Percentiles rank a stretch among this genome's conserved stretches.
These are phyloP conservation scores for Crematogaster levior DNA, from an alignment of 2,888 invertebrate genomes.

Conservation along the genomic window DNA sequence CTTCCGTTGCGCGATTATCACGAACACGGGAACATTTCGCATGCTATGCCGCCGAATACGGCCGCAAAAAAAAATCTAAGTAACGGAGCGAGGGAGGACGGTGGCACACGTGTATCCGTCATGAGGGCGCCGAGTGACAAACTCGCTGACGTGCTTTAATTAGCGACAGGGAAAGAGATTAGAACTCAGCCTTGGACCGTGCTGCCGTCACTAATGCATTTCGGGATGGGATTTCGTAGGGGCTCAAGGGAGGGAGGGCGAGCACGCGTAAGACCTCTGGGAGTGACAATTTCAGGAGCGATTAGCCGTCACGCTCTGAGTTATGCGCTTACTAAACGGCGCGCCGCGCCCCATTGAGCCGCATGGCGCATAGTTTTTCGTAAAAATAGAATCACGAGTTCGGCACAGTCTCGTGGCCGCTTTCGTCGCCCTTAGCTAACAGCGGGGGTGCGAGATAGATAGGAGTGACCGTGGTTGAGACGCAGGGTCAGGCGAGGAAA, in stretches of 20 bases:
- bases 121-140: slow-evolving; percentile 69
- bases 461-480: slow-evolving; percentile 65
- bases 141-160: slow-evolving; percentile 80
- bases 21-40: slow-evolving; percentile 19
- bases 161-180: slow-evolving; percentile 77
- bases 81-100: slow-evolving; percentile 38
- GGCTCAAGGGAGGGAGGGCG: slow-evolving; percentile 14
- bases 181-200: slow-evolving; percentile 65
- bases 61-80: slow-evolving; percentile 43
- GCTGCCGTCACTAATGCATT: slow-evolving; percentile 81
- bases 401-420: slow-evolving; percentile 48
- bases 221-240: slow-evolving; percentile 74
- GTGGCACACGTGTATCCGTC: slow-evolving; percentile 44
- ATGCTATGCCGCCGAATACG: background rate
- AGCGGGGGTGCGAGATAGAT: slow-evolving; percentile 42
- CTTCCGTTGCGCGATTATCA: background rate
- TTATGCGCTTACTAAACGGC: slow-evolving; percentile 83
- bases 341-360: slow-evolving; percentile 80
- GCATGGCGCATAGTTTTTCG: slow-evolving; percentile 76
- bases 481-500: slow-evolving; percentile 44
- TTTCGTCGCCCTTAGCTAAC: slow-evolving; percentile 59
- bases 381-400: slow-evolving; percentile 81
- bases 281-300: slow-evolving; percentile 84
- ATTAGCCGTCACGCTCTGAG: slow-evolving; percentile 85
- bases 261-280: slow-evolving; percentile 79